Evolutionary conservation across 2,113 vertebrate genomes (phyloP), one percentile per base, ranked within the genome.

Genomic region (Odontesthes bonariensis): DNA sequence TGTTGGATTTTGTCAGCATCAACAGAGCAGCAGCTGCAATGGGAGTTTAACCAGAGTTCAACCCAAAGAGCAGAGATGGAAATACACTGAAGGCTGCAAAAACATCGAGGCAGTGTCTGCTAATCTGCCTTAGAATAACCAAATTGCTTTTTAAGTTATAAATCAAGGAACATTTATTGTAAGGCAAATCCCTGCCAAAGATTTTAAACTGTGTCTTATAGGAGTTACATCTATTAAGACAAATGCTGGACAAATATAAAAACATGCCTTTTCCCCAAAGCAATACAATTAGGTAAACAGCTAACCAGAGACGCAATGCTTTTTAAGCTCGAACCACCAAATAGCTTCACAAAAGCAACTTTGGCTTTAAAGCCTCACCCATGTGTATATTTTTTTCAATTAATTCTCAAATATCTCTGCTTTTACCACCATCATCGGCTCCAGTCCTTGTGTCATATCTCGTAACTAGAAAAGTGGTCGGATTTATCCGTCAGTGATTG

Each of bases 341-440:
- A 33, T 33, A 65, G n/a, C 27, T 19, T 23, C 42, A 67, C 56
- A 49, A 65, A 2, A 59, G 58, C 61, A 57, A 71, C 47, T n/a
- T 49, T 35, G 32, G 53, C 22, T 67, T 75, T 79, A 82, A 75
- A 19, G 56, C 66, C 40, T 80, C 40, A 38, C 71, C 72, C 31
- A 32, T 35, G 69, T 54, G 62, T 62, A 75, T 44, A 61, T 83
- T 66, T 23, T 74, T 81, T 84, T 56, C 57, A 51, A 72, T 78
- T 60, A 56, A 60, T 79, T 54, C 64, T 68, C 54, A 55, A 65
- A 54, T 35, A 74, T 57, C 59, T 46, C 17, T 0, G 54, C 62
- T 73, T 47, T 63, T 33, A 38, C 31, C 35, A 46, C 53, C 55
- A 33, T 56, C 73, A 80, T 76, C 79, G 55, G 56, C 44, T 58